Percentiles rank a stretch among this genome's conserved stretches.
Evolutionary conservation across 2,888 invertebrate genomes (phyloP).

Genomic region (Embidobia sp.): DNA sequence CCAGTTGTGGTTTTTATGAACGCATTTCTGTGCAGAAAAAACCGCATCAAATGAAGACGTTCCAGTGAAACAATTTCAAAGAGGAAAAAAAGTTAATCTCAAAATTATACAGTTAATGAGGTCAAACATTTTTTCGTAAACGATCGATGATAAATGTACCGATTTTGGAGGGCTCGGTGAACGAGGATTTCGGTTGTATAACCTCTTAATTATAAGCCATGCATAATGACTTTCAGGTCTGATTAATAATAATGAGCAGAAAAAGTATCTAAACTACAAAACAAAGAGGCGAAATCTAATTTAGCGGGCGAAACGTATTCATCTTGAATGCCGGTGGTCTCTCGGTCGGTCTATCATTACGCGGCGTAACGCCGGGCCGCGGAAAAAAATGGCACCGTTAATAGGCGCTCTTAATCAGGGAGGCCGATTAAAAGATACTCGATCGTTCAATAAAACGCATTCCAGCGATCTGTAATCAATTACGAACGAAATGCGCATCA

Average conservation of each 20-base stretch:
- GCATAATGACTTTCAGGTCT: constrained; percentile 18
- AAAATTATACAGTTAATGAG: too few relatives aligned
- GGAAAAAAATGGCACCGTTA: constrained; percentile 8
- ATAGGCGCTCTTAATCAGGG: neutral
- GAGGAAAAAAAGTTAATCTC: too few relatives aligned
- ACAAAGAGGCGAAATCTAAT: constrained; percentile 22
- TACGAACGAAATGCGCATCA: constrained; percentile 21
- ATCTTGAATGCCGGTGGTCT: constrained; percentile 19
- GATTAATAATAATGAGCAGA: constrained; percentile 33
- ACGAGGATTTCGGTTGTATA: constrained; percentile 1
- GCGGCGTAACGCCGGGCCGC: neutral
- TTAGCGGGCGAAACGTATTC: constrained; percentile 25
- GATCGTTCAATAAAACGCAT: constrained; percentile 8
- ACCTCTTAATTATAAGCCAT: constrained; percentile 8
- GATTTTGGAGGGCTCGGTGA: too few relatives aligned
- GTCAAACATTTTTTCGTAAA: too few relatives aligned
- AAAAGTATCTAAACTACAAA: constrained; percentile 15
- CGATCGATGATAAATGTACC: too few relatives aligned
- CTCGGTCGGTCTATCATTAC: constrained; percentile 12
- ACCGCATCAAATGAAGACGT: too few relatives aligned
- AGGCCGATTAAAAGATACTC: constrained; percentile 28
- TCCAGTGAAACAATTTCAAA: too few relatives aligned
- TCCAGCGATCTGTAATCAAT: constrained; percentile 20
- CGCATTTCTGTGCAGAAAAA: too few relatives aligned
- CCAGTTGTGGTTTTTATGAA: too few relatives aligned